Evolutionary conservation across 2,113 vertebrate genomes (phyloP), one percentile per base, ranked within the genome.

Genomic region (Nothocercus julius): DNA sequence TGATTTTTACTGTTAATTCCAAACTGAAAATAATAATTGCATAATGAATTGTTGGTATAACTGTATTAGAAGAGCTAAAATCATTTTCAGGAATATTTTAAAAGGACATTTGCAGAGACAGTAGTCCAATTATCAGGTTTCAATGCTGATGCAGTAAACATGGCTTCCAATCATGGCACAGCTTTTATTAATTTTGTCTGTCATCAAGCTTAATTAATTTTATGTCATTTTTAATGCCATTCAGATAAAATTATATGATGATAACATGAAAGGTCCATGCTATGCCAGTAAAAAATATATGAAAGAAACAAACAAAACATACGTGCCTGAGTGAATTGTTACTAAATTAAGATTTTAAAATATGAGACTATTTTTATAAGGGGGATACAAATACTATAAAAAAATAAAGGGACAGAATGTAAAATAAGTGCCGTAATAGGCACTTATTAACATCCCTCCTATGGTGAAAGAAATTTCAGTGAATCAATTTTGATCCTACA

Each of bases 401-500:
- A 45, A 10, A 69, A 44, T 44, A 79, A 89, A 21, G 3, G 92
- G 87, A 72, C 61, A 56, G 68, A 79, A 92, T 47, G 62, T 82
- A 68, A 84, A 92, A 91, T 34, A 75, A 86, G 59, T 82, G 53
- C 36, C 49, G 38, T 59, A 72, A 56, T 42, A 82, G 70, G 80
- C 32, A 59, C 16, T 85, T n/a, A 64, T 85, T 87, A 90, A 59
- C 78, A 91, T 91, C 18, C 53, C 14, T 90, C 88, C 53, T 63
- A 32, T 28, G 20, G 27, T 51, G 68, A 94, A 92, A 96, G 69
- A 81, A 85, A 67, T 32, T 3, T 53, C 77, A 54, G 19, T 66
- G 72, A 93, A 93, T 95, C 81, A 90, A 38, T 73, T 92, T 90
- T 93, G 54, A 92, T 40, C 81, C 68, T 89, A 36, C 34, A 93